Percentiles rank a stretch among this genome's conserved stretches.
phyloP scores from a whole-genome alignment of 2,113 vertebrate genomes.

The Tetrao urogallus region DNA sequence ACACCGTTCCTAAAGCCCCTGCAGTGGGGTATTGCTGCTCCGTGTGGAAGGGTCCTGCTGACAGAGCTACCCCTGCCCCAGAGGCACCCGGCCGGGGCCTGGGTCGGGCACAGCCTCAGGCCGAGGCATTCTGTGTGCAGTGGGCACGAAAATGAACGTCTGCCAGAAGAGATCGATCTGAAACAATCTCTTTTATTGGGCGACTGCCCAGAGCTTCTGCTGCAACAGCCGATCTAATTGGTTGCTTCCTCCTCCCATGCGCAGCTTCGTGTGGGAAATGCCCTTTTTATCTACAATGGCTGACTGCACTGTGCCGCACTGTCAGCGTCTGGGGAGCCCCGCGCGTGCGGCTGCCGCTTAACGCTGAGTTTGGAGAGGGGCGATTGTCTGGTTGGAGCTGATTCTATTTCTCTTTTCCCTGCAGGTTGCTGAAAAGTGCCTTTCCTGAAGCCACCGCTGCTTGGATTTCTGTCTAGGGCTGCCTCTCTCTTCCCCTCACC shows the following conservation, averaged over 20 bases:
- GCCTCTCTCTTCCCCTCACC: conserved; percentile 73
- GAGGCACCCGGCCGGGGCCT: too few relatives aligned
- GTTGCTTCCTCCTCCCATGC: conserved; percentile 68
- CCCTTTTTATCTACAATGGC: conserved; percentile 67
- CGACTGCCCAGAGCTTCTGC: not conserved
- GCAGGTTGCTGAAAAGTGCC: conserved; percentile 86
- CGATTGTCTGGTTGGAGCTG: conserved; percentile 55
- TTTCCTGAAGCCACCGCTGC: conserved; percentile 83
- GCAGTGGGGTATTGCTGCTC: not conserved
- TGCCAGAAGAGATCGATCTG: conserved; percentile 55
- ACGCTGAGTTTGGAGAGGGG: conserved; percentile 12
- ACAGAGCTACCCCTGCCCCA: too few relatives aligned
- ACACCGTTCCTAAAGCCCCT: accelerated
- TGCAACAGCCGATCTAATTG: conserved; percentile 78
- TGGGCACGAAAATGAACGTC: conserved; percentile 73
- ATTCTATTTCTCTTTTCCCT: conserved; percentile 77
- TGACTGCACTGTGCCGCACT: conserved; percentile 21
- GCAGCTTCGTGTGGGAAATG: conserved; percentile 79
- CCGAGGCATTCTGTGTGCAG: conserved; percentile 63
- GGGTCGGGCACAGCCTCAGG: not conserved
- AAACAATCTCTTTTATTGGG: conserved; percentile 46
- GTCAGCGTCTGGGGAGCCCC: conserved; percentile 48
- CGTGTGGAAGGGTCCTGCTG: not conserved
- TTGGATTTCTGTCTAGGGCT: conserved; percentile 82
- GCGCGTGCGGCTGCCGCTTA: not conserved